Base-by-base conservation (phyloP, 2,888 invertebrate species). In the Meteorus cinctellus region DNA sequence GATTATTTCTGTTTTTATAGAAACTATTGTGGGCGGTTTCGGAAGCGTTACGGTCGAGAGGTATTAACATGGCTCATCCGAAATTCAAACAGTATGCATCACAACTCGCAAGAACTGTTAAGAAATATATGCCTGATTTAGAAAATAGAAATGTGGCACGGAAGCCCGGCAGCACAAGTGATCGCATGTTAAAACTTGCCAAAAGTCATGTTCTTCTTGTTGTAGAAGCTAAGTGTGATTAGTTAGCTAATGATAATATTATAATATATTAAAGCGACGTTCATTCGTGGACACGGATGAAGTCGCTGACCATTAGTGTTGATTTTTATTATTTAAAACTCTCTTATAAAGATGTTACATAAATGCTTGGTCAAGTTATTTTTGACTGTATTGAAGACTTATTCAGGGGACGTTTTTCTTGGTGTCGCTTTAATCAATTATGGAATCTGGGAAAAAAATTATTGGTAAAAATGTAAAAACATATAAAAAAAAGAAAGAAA, bases 1-100 rank as follows among this genome's bases (percentile, higher is more conserved):
- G 0, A 8, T 41, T 41, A 41, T 14, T 76, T 10, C 60, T 74
- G 75, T 67, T 68, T 78, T 51, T 63, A 51, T 59, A 94, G 95
- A 96, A 96, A 92, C 90, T 96, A 34, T 90, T 95, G 24, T 96
- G 95, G 95, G 95, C 96, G 0, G 95, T 96, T 4, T 94, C 95
- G 2, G 94, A 95, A 84, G 94, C 96, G 0, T 90, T 96, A 24
- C 92, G 95, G 62, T 91, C 91, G 34, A 94, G 94, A 87, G 95
- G 95, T 59, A 93, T 95, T 85, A 92, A 92, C 0, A 92, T 93
- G 90, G 91, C 91, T 0, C 94, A 96, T 82, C 92, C 93, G 0
- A 92, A 93, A 60, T 96, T 95, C 90, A 93, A 94, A 74, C 92
- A 93, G 78, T 94, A 93, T 86, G 95, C 95, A 3, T 91, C 94